A percentile compares a stretch with the other conserved stretches of the same genome.
These are phyloP conservation scores for Mythimna impura DNA, from an alignment of 2,888 invertebrate genomes.

Conservation along the genomic window DNA sequence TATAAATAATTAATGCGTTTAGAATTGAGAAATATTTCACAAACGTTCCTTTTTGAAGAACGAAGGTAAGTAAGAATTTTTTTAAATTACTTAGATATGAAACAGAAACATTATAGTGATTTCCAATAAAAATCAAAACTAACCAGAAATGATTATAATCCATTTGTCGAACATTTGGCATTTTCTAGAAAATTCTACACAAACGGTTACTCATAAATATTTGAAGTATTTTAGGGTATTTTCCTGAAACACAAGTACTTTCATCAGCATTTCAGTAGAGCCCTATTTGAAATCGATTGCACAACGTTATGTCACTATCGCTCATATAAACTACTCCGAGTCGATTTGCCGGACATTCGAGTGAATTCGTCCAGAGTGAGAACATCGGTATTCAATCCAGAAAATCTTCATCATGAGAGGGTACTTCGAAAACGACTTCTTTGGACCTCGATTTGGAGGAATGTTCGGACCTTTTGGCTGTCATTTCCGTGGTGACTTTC, in stretches of 20 bases:
- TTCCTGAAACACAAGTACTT: background rate
- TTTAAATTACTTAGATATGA: no score
- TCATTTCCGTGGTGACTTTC: slow-evolving; percentile 16
- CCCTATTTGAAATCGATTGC: slow-evolving; percentile 42
- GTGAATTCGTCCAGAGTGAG: slow-evolving; percentile 10
- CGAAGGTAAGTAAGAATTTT: no score
- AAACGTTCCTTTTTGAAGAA: no score
- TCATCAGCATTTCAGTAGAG: slow-evolving; percentile 24
- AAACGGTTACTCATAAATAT: background rate
- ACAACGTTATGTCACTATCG: slow-evolving; percentile 39
- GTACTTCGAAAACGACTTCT: slow-evolving; percentile 32
- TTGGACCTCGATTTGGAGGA: slow-evolving; percentile 10
- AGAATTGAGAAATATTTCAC: no score
- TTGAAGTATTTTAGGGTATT: background rate
- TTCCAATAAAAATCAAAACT: no score
- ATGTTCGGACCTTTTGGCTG: slow-evolving; percentile 3
- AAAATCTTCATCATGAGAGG: slow-evolving; percentile 26
- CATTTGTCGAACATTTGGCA: no score
- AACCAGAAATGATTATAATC: no score
- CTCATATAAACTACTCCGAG: slow-evolving; percentile 30
- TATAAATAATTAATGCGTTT: no score
- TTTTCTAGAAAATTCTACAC: no score
- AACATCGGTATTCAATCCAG: slow-evolving; percentile 6
- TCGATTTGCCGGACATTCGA: slow-evolving; percentile 27
- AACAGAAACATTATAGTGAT: no score